Conservation (phyloP, 2,888 invertebrate species). For the Perithous albicinctus region DNA sequence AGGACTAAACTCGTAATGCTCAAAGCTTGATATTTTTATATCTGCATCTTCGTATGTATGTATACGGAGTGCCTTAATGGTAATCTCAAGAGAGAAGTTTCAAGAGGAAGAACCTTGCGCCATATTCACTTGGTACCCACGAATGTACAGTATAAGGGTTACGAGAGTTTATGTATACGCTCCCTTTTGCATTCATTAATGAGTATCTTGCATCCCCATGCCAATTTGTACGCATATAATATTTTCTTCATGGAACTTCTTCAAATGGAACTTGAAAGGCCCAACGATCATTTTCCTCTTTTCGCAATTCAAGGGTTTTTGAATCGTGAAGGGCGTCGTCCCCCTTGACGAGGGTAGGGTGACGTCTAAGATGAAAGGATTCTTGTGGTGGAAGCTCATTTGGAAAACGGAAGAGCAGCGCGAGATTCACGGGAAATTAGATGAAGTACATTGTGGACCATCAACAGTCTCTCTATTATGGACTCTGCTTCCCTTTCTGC, state of each 20-base stretch:
- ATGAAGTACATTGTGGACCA: neutral
- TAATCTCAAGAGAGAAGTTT: slow-evolving; percentile 7
- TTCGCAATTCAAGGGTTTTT: slow-evolving; percentile 18
- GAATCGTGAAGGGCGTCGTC: slow-evolving; percentile 9
- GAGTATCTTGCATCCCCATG: slow-evolving; percentile 40
- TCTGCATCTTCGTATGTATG: slow-evolving; percentile 2
- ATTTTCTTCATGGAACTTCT: slow-evolving; percentile 24
- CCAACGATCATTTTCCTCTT: neutral
- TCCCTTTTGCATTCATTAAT: slow-evolving; percentile 23
- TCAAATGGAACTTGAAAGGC: slow-evolving; percentile 32
- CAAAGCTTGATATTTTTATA: slow-evolving; percentile 19
- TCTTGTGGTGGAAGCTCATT: slow-evolving; percentile 14
- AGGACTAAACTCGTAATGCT: slow-evolving; percentile 6
- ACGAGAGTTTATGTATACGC: slow-evolving; percentile 16
- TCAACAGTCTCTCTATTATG: neutral
- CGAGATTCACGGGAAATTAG: neutral
- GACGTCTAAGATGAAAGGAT: slow-evolving; percentile 34
- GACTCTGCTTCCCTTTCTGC: neutral
- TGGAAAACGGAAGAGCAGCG: neutral
- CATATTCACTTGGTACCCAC: slow-evolving; percentile 2
- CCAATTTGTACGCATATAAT: slow-evolving; percentile 43
- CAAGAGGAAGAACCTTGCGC: neutral
- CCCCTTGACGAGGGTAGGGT: neutral
- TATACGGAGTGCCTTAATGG: slow-evolving; percentile 4
- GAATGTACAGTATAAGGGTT: slow-evolving; percentile 13